Evolutionary conservation across 1,140 invertebrate species (phyloP).

Genomic region (Penaeus japonicus): DNA sequence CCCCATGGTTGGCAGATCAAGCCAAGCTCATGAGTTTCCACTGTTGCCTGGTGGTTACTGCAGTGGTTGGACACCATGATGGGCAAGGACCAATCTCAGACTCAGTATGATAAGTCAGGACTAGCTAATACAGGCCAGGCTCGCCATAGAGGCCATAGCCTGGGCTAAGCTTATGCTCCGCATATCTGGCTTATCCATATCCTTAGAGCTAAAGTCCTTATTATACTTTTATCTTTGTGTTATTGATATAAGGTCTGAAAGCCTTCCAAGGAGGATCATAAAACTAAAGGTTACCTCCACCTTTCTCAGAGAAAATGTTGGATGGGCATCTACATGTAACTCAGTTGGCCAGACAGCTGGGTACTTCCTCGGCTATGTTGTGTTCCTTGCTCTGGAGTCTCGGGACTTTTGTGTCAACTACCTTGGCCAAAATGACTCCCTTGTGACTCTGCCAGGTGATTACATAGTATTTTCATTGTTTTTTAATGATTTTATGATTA

Average conservation of each 20-base stretch:
- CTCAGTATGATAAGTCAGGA: no score
- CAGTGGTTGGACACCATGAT: no score
- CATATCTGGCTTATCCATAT: not conserved
- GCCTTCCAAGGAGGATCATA: not conserved
- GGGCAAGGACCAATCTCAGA: no score
- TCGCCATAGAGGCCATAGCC: no score
- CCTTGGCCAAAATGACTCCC: slow-evolving; percentile 77
- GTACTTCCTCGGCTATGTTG: slow-evolving; percentile 95
- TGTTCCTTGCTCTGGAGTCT: slow-evolving; percentile 97
- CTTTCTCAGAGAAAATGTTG: slow-evolving; percentile 82
- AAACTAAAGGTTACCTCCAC: not conserved
- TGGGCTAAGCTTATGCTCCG: no score
- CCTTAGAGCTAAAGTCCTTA: not conserved
- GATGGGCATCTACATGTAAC: slow-evolving; percentile 99
- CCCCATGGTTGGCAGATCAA: no score
- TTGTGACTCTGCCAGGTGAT: slow-evolving; percentile 87
- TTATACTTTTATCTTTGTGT: not conserved
- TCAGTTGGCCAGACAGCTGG: slow-evolving; percentile 98
- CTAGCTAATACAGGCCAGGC: no score
- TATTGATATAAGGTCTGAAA: not conserved
- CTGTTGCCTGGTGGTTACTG: no score
- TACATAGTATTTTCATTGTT: not conserved
- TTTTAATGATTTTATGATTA: not conserved
- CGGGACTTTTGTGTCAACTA: slow-evolving; percentile 95
- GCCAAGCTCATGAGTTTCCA: no score